These are phyloP conservation scores for Phortica okadai DNA, from an alignment of 2,888 invertebrate species.

Conservation along the genomic window DNA sequence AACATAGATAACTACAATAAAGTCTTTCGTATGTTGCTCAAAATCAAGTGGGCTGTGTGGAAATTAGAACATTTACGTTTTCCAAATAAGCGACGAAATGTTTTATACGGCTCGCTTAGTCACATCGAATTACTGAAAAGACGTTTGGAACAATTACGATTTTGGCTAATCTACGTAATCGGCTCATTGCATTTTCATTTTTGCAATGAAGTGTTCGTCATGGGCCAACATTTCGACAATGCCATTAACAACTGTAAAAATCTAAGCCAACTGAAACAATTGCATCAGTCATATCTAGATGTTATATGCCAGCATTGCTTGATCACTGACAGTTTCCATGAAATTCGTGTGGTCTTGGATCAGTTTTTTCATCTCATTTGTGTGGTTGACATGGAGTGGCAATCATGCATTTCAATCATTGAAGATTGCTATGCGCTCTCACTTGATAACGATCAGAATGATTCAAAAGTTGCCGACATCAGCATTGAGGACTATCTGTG, in stretches of 20 bases:
- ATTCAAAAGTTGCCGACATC: slow-evolving; percentile 41
- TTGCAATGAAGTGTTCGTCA: slow-evolving; percentile 76
- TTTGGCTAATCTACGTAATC: slow-evolving; percentile 79
- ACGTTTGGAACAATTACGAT: slow-evolving; percentile 78
- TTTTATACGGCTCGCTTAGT: slow-evolving; percentile 65
- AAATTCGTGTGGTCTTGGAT: slow-evolving; percentile 67
- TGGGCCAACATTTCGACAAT: slow-evolving; percentile 69
- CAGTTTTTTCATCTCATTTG: slow-evolving; percentile 71
- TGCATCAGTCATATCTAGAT: slow-evolving; percentile 73
- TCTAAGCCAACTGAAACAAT: slow-evolving; percentile 67
- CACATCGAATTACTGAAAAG: slow-evolving; percentile 73
- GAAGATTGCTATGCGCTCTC: slow-evolving; percentile 53
- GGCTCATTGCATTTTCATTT: slow-evolving; percentile 78
- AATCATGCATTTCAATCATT: slow-evolving; percentile 62
- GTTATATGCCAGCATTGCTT: slow-evolving; percentile 71
- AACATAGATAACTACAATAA: slow-evolving; percentile 71
- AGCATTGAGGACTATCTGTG: slow-evolving; percentile 55
- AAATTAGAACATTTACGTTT: slow-evolving; percentile 77
- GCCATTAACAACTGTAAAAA: slow-evolving; percentile 65
- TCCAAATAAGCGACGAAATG: slow-evolving; percentile 52
- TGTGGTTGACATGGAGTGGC: slow-evolving; percentile 74
- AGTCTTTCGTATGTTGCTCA: slow-evolving; percentile 78
- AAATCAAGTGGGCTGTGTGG: slow-evolving; percentile 79
- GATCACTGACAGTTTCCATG: slow-evolving; percentile 54
- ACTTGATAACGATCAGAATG: slow-evolving; percentile 27